Base-by-base conservation (phyloP, 2,113 vertebrate genomes). In the Dicrurus megarhynchus region DNA sequence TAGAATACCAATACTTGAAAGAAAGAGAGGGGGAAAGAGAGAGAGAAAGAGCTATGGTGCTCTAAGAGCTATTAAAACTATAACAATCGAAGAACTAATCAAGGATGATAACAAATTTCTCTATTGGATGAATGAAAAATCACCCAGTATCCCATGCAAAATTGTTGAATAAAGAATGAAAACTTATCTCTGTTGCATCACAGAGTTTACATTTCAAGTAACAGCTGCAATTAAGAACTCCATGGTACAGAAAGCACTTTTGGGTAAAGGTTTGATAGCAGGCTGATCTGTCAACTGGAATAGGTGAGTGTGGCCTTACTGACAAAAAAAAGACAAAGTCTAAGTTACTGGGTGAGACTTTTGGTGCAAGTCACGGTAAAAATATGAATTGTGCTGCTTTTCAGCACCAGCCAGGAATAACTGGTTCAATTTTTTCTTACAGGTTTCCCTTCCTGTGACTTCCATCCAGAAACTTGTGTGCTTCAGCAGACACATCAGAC, bases 401-500 rank as follows among this genome's bases (percentile, higher is more conserved):
- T 67, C 8, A 82, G 52, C 15, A 61, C 18, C 59, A 91, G 4
- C 10, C 9, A 6, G n/a, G 35, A 80, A 41, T 11, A 84, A 42
- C 22, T 15, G 8, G 30, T 84, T 28, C 19, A 13, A 0, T 19
- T 37, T 71, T 44, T 61, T 23, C n/a, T 86, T 57, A 39, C 16
- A 33, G 5, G 22, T 47, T 88, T 65, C 16, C 6, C 14, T 71
- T 68, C 24, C 35, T 27, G 13, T 37, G 59, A 24, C 33, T 88
- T 8, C 60, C 24, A 28, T 14, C 19, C 35, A 39, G 52, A 64
- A 78, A 35, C 10, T 6, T 3, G 0, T 27, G 41, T 41, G 24
- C 42, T 67, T 32, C 39, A 44, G 53, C 37, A 57, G 28, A n/a
- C 26, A 27, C 0, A 0, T 20, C 6, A 23, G 7, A 47, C 0